Conservation (phyloP, 2,113 vertebrate species). For the Corydoras sp. region DNA sequence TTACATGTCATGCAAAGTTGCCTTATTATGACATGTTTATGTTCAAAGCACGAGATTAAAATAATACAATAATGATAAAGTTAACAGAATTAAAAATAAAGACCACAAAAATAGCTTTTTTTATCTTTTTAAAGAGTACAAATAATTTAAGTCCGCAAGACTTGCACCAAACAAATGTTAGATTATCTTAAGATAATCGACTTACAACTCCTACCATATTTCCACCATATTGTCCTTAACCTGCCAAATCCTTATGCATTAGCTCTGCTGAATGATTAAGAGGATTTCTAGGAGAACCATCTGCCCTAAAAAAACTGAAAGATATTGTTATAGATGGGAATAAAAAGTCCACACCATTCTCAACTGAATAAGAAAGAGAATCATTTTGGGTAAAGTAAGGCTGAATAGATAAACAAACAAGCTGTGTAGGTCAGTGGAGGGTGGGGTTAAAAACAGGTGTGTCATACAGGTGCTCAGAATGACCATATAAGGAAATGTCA, state of each 20-base stretch:
- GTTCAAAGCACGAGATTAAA: too few relatives aligned
- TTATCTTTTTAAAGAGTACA: too few relatives aligned
- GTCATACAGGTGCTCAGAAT: conserved; percentile 9
- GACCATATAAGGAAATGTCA: conserved; percentile 15
- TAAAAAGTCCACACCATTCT: background rate
- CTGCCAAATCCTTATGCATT: background rate
- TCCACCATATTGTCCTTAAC: too few relatives aligned
- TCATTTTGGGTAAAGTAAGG: background rate
- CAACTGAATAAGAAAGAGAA: background rate
- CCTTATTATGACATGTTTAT: too few relatives aligned
- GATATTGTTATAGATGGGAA: background rate
- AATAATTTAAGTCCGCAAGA: too few relatives aligned
- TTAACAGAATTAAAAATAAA: too few relatives aligned
- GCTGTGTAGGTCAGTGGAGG: background rate
- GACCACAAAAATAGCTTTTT: too few relatives aligned
- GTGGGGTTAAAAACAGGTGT: conserved; percentile 1
- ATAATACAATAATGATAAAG: too few relatives aligned
- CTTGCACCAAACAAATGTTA: too few relatives aligned
- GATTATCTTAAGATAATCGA: too few relatives aligned
- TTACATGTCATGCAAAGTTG: too few relatives aligned
- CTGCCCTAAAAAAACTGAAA: background rate
- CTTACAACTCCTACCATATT: too few relatives aligned
- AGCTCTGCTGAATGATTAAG: background rate
- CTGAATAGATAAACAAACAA: conserved; percentile 2
- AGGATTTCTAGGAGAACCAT: background rate